Conservation (phyloP, 1,140 invertebrate genomes). For the Pseudomyrmex gracilis region DNA sequence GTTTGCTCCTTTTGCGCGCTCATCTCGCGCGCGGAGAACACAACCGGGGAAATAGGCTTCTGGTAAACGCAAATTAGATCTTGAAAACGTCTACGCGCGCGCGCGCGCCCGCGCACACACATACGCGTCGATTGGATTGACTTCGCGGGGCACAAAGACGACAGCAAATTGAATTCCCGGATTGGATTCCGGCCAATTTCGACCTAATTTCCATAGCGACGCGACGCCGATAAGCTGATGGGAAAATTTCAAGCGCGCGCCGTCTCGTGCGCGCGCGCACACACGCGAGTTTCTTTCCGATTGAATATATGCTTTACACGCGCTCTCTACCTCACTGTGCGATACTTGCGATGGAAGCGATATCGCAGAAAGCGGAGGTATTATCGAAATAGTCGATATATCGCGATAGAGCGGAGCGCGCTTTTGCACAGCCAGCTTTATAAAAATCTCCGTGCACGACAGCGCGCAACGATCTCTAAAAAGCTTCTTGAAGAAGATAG, state of each 20-base stretch:
- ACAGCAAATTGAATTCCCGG: conserved; percentile 72
- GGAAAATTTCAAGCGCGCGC: conserved; percentile 29
- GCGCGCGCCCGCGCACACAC: conserved; percentile 27
- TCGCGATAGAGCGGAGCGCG: background rate
- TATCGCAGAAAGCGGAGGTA: conserved; percentile 9
- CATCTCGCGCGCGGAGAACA: conserved; percentile 28
- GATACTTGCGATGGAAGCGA: conserved; percentile 39
- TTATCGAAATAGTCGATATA: conserved; percentile 24
- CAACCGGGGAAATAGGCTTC: conserved; percentile 39
- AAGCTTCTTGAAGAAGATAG: background rate
- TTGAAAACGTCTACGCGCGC: conserved; percentile 63
- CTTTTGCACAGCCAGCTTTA: background rate
- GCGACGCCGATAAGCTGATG: conserved; percentile 28
- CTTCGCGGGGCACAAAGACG: conserved; percentile 68
- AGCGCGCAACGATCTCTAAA: background rate
- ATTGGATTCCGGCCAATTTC: conserved; percentile 72
- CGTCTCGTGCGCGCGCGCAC: background rate
- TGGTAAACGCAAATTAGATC: conserved; percentile 77
- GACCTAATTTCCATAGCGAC: conserved; percentile 71
- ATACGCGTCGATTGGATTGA: conserved; percentile 66
- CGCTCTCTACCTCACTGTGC: background rate
- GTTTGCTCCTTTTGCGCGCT: conserved; percentile 39
- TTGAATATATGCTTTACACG: conserved; percentile 20
- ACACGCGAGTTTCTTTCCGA: conserved; percentile 3
- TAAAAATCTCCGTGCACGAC: background rate